Conservation (phyloP, 2,797 vertebrate species). For the Delichon dasypus region DNA sequence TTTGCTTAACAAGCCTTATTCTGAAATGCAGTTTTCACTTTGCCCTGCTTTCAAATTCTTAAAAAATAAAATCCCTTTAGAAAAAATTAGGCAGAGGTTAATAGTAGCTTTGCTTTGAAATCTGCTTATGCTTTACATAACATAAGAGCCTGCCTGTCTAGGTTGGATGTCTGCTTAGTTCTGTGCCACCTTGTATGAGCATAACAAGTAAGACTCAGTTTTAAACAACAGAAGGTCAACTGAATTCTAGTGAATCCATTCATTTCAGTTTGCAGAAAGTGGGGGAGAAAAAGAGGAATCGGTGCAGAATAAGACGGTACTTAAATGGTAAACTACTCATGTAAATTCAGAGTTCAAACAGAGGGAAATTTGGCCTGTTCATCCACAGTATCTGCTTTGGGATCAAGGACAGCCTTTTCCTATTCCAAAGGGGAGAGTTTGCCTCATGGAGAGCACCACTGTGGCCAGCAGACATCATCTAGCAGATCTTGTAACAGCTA, state of each 20-base stretch:
- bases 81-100: constrained; percentile 58
- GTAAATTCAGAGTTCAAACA: not conserved
- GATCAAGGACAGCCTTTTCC: not conserved
- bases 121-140: constrained; percentile 67
- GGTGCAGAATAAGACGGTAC: not conserved
- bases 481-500: not conserved
- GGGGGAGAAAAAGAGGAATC: not conserved
- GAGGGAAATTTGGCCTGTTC: not conserved
- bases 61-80: not conserved
- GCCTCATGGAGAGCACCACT: not conserved
- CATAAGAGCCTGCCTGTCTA: constrained; percentile 41
- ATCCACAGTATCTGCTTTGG: not conserved
- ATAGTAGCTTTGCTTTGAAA: constrained; percentile 59
- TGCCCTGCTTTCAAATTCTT: constrained; percentile 22
- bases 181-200: constrained; percentile 1
- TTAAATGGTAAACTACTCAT: not conserved
- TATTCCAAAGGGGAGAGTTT: not conserved
- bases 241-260: not conserved
- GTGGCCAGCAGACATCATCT: not conserved
- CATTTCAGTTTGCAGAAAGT: not conserved
- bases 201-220: not conserved
- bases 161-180: constrained; percentile 29
- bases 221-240: constrained; percentile 27
- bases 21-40: constrained; percentile 9
- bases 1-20: not conserved